Conservation (phyloP, 2,113 vertebrate genomes). For the Amphiprion ocellaris region DNA sequence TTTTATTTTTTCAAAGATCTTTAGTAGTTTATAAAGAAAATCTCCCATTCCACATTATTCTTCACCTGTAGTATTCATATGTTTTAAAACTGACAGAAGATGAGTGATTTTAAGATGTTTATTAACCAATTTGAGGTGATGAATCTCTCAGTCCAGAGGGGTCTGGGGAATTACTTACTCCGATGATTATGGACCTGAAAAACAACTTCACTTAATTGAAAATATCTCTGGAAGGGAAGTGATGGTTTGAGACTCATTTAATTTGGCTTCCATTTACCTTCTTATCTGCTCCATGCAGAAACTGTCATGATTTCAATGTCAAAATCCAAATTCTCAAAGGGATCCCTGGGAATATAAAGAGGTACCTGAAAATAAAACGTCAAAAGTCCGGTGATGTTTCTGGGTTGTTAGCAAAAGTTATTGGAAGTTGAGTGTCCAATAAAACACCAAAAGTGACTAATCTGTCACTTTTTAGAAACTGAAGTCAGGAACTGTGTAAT, state of each 20-base stretch:
- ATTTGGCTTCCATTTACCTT: constrained; percentile 5
- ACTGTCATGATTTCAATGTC: constrained; percentile 13
- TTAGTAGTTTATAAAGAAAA: too few relatives aligned
- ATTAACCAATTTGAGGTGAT: neutral
- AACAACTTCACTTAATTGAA: constrained; percentile 12
- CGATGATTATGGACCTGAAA: neutral
- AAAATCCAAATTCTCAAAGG: constrained; percentile 19
- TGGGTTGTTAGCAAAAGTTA: constrained; percentile 13
- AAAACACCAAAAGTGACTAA: constrained; percentile 35
- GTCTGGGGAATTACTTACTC: neutral
- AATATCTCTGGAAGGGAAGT: neutral
- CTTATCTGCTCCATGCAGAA: neutral
- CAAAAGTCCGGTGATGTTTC: constrained; percentile 20
- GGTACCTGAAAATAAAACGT: constrained; percentile 4
- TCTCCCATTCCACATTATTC: neutral
- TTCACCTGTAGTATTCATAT: neutral
- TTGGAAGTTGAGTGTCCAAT: constrained; percentile 7
- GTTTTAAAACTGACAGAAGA: neutral
- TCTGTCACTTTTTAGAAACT: neutral
- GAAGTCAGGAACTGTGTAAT: constrained; percentile 20
- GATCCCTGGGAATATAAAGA: neutral
- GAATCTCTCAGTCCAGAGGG: neutral
- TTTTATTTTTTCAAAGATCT: neutral
- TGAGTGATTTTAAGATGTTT: neutral
- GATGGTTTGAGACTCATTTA: constrained; percentile 6